Conservation (phyloP, 2,888 invertebrate species). For the Campaea margaritaria region DNA sequence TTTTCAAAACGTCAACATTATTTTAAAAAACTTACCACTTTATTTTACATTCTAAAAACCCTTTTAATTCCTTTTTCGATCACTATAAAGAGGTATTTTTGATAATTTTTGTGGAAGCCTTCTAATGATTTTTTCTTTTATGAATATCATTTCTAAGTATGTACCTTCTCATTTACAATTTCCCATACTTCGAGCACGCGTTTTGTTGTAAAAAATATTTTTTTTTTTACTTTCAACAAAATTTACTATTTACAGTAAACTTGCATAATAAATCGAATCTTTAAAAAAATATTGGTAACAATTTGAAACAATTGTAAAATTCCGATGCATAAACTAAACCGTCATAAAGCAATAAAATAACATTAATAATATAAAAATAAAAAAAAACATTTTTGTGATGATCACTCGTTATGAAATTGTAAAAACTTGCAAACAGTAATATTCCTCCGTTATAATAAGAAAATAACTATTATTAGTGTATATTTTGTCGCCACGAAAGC, state of each 20-base stretch:
- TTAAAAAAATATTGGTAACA: constrained; percentile 73
- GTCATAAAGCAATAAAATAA: constrained; percentile 64
- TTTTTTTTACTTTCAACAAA: constrained; percentile 52
- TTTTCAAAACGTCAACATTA: constrained; percentile 76
- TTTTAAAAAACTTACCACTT: constrained; percentile 76
- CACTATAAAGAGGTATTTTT: constrained; percentile 83
- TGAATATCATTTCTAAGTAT: constrained; percentile 64
- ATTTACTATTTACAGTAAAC: constrained; percentile 76
- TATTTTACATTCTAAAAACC: constrained; percentile 74
- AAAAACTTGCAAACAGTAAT: constrained; percentile 18
- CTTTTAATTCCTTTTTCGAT: constrained; percentile 77
- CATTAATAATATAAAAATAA: constrained; percentile 52
- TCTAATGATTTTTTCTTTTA: constrained; percentile 55
- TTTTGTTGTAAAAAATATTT: constrained; percentile 48
- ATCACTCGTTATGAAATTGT: constrained; percentile 35
- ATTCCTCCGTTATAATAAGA: constrained; percentile 44
- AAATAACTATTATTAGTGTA: constrained; percentile 41
- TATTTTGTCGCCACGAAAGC: constrained; percentile 10
- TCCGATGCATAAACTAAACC: constrained; percentile 62
- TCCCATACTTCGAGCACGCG: constrained; percentile 20
- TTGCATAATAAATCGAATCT: constrained; percentile 54
- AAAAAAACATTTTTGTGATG: constrained; percentile 58
- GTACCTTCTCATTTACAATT: constrained; percentile 40
- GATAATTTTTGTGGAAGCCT: constrained; percentile 72
- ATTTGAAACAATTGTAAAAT: constrained; percentile 55